Evolutionary conservation across 2,113 vertebrate species (phyloP).

Genomic region (Etia nguti): DNA sequence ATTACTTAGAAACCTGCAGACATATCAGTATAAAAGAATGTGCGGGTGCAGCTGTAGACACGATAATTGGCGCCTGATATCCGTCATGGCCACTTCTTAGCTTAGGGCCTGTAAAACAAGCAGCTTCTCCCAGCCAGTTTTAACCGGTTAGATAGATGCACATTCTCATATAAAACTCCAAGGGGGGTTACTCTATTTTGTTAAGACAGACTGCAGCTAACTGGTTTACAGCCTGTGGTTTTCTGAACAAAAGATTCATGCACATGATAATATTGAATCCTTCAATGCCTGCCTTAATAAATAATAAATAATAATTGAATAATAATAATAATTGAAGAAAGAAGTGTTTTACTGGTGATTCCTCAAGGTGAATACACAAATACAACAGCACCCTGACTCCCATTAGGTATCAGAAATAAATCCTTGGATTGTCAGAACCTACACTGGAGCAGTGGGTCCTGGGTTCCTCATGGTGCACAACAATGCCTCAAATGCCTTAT

Average conservation of each 20-base stretch:
- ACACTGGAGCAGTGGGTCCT: not conserved
- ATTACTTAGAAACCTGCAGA: too few species aligned
- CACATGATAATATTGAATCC: not conserved
- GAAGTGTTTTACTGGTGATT: not conserved
- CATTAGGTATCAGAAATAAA: not conserved
- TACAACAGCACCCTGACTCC: not conserved
- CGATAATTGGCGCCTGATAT: too few species aligned
- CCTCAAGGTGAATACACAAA: rapidly evolving
- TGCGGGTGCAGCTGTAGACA: too few species aligned
- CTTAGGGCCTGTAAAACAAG: not conserved
- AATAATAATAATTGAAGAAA: not conserved
- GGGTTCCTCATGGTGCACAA: not conserved
- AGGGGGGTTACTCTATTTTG: too few species aligned
- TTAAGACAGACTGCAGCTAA: not conserved
- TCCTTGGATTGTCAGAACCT: not conserved
- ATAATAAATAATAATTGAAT: too few species aligned
- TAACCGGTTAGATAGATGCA: not conserved
- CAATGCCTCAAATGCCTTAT: not conserved
- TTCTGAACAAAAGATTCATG: not conserved
- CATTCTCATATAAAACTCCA: not conserved
- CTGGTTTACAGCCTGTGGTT: not conserved
- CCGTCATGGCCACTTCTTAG: too few species aligned
- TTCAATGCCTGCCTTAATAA: not conserved
- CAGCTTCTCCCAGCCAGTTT: not conserved
- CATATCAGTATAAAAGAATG: too few species aligned